These are phyloP conservation scores for Campaea margaritaria DNA, from an alignment of 2,888 invertebrate genomes.

Conservation along the genomic window DNA sequence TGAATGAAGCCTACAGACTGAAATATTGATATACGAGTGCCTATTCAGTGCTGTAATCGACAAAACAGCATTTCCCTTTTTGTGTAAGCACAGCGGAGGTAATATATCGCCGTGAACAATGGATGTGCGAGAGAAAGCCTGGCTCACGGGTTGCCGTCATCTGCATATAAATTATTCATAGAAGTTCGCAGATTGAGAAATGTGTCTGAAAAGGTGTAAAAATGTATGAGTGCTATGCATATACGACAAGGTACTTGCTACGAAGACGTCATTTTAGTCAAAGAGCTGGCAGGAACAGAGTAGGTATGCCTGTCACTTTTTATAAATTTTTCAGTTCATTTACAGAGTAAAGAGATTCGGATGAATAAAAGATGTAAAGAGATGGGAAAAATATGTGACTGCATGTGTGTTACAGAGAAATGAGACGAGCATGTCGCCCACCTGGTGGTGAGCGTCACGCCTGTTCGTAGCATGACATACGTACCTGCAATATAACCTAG, in stretches of 20 bases:
- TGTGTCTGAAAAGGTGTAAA: slow-evolving; percentile 1
- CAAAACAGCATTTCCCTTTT: slow-evolving; percentile 11
- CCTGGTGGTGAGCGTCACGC: too few species aligned
- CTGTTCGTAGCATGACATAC: too few species aligned
- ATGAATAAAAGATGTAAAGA: too few species aligned
- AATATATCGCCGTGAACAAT: slow-evolving; percentile 9
- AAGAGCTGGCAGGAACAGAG: neutral
- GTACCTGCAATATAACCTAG: too few species aligned
- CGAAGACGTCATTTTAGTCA: neutral
- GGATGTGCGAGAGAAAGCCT: slow-evolving; percentile 1
- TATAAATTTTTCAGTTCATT: too few species aligned
- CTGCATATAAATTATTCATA: slow-evolving; percentile 5
- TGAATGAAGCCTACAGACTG: too few species aligned
- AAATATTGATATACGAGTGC: slow-evolving; percentile 5
- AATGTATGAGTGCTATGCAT: neutral
- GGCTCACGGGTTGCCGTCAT: neutral
- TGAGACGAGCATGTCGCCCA: too few species aligned
- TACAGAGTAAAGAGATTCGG: too few species aligned
- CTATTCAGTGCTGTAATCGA: slow-evolving; percentile 8
- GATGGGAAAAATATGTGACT: too few species aligned
- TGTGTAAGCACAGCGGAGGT: slow-evolving; percentile 2
- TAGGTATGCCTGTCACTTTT: too few species aligned
- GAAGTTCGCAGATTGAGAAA: slow-evolving; percentile 2
- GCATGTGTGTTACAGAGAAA: too few species aligned
- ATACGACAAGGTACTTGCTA: neutral